These are phyloP conservation scores for Heteronetta atricapilla DNA, from an alignment of 2,113 vertebrate species.

Conservation along the genomic window DNA sequence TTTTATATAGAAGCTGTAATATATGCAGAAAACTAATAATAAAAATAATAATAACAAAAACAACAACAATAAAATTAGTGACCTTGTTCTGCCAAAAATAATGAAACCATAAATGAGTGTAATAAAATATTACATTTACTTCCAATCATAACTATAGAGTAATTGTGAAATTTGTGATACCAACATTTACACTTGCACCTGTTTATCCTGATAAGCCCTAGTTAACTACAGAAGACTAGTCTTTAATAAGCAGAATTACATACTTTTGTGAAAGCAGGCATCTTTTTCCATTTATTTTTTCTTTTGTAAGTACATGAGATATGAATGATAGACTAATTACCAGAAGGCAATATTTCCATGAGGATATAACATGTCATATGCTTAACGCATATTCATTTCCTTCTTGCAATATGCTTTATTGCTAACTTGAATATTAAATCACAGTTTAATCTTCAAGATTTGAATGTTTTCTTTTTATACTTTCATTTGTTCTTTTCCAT, in stretches of 20 bases:
- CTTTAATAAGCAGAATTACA: background rate
- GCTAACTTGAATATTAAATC: background rate
- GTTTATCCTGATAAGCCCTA: background rate
- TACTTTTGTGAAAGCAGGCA: background rate
- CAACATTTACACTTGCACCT: accelerated
- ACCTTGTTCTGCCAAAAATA: background rate
- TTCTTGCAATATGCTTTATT: background rate
- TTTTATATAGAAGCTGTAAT: background rate
- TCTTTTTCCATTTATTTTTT: background rate
- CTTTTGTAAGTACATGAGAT: background rate
- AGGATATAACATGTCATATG: background rate
- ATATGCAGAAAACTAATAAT: background rate
- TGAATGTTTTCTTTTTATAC: background rate
- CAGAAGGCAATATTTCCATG: background rate
- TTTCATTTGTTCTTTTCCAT: background rate
- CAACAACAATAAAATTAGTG: background rate
- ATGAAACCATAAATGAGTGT: background rate
- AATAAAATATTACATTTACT: background rate
- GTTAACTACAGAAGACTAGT: background rate
- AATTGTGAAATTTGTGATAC: background rate
- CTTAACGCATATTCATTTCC: background rate
- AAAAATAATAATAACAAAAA: background rate
- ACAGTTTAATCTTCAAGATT: background rate
- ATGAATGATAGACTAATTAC: background rate
- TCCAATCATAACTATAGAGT: background rate